Conservation (phyloP, 2,797 vertebrate genomes). For the Macrochelys suwanniensis region DNA sequence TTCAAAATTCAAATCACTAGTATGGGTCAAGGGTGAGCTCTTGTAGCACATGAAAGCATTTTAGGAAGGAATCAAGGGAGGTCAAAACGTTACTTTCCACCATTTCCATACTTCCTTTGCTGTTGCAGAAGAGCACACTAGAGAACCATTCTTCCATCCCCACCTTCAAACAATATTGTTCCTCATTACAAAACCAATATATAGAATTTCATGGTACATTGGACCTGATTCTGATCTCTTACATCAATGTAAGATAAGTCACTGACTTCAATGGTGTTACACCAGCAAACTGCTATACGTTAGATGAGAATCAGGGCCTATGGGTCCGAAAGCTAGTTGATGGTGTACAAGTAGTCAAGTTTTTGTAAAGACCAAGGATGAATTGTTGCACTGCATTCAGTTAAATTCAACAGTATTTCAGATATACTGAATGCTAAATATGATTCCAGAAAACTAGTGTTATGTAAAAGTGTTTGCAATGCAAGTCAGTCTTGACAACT, state of each 20-base stretch:
- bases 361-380: constrained; percentile 39
- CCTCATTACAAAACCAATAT: constrained; percentile 45
- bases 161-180: constrained; percentile 39
- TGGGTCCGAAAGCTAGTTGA: neutral
- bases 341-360: neutral
- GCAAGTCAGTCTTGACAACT: neutral
- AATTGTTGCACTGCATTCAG: constrained; percentile 3
- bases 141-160: constrained; percentile 40
- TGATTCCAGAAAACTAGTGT: constrained; percentile 7
- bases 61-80: constrained; percentile 44
- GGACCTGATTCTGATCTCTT: constrained; percentile 29
- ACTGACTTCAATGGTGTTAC: constrained; percentile 18
- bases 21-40: neutral
- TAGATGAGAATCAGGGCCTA: neutral
- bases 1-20: constrained; percentile 40
- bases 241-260: constrained; percentile 25
- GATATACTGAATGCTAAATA: neutral
- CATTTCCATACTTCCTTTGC: neutral
- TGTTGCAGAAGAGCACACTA: constrained; percentile 31
- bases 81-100: constrained; percentile 44
- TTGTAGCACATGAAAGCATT: neutral
- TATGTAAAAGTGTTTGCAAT: neutral
- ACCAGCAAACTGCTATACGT: neutral
- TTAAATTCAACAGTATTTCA: constrained; percentile 2
- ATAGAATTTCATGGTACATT: constrained; percentile 55